These are phyloP conservation scores for Hypena proboscidalis DNA, from an alignment of 2,888 invertebrate species.

Conservation along the genomic window DNA sequence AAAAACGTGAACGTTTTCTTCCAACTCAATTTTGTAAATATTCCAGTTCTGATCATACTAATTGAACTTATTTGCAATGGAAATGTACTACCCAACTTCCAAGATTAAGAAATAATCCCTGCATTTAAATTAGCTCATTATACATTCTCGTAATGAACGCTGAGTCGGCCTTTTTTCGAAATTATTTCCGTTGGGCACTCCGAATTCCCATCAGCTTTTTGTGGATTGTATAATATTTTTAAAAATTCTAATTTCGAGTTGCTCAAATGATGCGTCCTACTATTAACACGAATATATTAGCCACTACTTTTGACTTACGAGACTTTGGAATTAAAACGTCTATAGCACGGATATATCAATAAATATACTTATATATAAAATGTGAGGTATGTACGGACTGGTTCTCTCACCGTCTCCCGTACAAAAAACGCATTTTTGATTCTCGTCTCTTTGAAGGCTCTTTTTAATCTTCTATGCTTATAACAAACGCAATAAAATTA, in stretches of 20 bases:
- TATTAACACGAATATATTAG: constrained; percentile 27
- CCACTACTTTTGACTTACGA: constrained; percentile 32
- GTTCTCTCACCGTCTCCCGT: constrained; percentile 19
- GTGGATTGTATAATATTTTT: constrained; percentile 16
- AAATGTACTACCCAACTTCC: constrained; percentile 3
- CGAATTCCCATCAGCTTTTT: constrained; percentile 13
- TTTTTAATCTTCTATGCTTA: constrained; percentile 24
- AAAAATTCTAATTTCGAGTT: constrained; percentile 23
- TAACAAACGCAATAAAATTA: constrained; percentile 29
- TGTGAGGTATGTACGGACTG: constrained; percentile 10
- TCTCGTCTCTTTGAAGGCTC: constrained; percentile 16
- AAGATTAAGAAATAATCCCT: constrained; percentile 7
- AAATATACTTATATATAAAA: constrained; percentile 9
- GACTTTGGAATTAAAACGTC: constrained; percentile 31
- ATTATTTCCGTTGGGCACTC: constrained; percentile 7
- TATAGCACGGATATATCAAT: constrained; percentile 16
- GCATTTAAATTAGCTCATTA: constrained; percentile 7
- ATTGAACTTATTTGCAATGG: constrained; percentile 1
- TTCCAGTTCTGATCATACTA: constrained; percentile 1
- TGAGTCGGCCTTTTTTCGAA: constrained; percentile 1
- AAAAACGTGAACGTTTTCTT: not conserved
- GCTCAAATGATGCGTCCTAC: constrained; percentile 19
- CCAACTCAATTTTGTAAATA: not conserved
- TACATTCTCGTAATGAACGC: constrained; percentile 1
- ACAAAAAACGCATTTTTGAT: constrained; percentile 27